These are phyloP conservation scores for Hyperopisus bebe DNA, from an alignment of 2,113 vertebrate species.

Conservation along the genomic window DNA sequence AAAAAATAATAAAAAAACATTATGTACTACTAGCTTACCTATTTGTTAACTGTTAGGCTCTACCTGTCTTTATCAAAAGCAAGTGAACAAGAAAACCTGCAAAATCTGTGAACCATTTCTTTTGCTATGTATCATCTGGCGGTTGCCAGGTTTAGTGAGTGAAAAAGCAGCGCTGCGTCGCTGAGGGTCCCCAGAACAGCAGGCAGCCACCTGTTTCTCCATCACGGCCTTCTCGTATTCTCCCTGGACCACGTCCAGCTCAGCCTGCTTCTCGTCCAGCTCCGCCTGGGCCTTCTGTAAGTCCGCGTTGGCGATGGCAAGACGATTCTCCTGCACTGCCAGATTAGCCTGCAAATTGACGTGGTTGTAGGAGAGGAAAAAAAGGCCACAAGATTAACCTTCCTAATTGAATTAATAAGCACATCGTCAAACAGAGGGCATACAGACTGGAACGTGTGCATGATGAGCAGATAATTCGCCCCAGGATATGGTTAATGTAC, in stretches of 20 bases:
- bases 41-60: background rate
- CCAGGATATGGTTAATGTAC: background rate
- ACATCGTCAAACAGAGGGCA: background rate
- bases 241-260: constrained; percentile 71
- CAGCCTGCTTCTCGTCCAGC: constrained; percentile 70
- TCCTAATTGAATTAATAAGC: constrained; percentile 5
- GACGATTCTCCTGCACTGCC: constrained; percentile 70
- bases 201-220: constrained; percentile 71
- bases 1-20: no score
- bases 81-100: background rate
- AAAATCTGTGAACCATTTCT: background rate
- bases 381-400: background rate
- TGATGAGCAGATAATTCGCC: background rate
- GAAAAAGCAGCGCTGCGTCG: background rate
- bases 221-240: constrained; percentile 71
- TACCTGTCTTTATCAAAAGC: background rate
- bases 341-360: constrained; percentile 65
- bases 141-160: background rate
- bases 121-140: background rate
- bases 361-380: background rate
- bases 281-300: constrained; percentile 74
- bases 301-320: constrained; percentile 67
- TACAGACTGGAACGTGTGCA: background rate
- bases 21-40: background rate
- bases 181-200: background rate